Evolutionary conservation across 2,113 vertebrate genomes (phyloP).

Genomic region (Heterocephalus glaber): DNA sequence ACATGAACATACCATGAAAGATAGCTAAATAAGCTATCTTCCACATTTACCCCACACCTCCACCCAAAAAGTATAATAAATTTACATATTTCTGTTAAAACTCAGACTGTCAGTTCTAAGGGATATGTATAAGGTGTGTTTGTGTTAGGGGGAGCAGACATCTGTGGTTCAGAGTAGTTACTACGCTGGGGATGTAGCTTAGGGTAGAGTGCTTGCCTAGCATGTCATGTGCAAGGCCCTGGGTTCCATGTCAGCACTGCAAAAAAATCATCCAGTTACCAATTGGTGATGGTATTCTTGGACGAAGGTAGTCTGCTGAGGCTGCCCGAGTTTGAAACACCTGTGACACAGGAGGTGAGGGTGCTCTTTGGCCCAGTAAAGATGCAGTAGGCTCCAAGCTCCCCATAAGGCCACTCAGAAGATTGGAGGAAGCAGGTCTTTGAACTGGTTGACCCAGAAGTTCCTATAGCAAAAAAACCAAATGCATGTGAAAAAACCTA

Average conservation of each 20-base stretch:
- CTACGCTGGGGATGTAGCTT: not conserved
- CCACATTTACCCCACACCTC: not conserved
- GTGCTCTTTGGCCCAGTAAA: constrained; percentile 89
- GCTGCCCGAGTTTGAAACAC: constrained; percentile 91
- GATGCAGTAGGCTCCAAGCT: constrained; percentile 88
- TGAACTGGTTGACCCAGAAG: constrained; percentile 90
- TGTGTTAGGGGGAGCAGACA: not conserved
- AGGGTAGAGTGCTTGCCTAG: not conserved
- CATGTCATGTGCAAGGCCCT: not conserved
- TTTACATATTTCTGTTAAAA: not conserved
- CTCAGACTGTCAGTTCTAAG: not conserved
- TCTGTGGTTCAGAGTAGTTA: not conserved
- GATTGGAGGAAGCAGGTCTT: constrained; percentile 88
- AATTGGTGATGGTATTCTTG: constrained; percentile 89
- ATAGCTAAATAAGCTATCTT: constrained; percentile 11
- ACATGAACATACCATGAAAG: not conserved
- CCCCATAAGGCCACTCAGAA: constrained; percentile 90
- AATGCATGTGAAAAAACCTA: constrained; percentile 37
- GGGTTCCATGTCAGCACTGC: not conserved
- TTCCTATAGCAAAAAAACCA: constrained; percentile 87
- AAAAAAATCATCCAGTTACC: constrained; percentile 82
- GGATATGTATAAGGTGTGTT: not conserved
- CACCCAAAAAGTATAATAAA: not conserved
- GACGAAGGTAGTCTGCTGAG: constrained; percentile 93
- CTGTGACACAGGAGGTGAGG: constrained; percentile 89